These are phyloP conservation scores for Nipponia nippon DNA, from an alignment of 2,113 vertebrate genomes.

Conservation along the genomic window DNA sequence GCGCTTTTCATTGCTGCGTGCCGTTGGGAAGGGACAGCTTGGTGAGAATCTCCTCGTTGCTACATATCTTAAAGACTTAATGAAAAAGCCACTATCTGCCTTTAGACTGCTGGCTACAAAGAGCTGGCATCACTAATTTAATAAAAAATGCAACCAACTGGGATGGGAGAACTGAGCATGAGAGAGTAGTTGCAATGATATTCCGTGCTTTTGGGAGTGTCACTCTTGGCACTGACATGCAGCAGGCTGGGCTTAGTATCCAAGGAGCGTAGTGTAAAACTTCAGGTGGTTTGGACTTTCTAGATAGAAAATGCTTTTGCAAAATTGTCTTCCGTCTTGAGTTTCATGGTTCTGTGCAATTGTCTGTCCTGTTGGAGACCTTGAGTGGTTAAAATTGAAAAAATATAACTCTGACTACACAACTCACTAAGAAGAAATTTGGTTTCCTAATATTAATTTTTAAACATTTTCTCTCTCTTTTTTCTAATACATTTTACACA, in stretches of 20 bases:
- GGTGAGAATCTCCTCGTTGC: not conserved
- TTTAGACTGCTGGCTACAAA: not conserved
- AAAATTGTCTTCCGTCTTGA: not conserved
- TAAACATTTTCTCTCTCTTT: not conserved
- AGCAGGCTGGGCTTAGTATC: not conserved
- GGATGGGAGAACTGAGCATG: not conserved
- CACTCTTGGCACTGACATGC: accelerated
- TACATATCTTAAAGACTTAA: not conserved
- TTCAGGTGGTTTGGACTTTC: not conserved
- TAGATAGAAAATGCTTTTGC: not conserved
- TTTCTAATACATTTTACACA: conserved; percentile 73
- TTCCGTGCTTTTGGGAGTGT: not conserved
- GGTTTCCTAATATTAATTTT: not conserved
- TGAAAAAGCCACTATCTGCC: not conserved
- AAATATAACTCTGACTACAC: conserved; percentile 74
- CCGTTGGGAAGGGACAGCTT: not conserved
- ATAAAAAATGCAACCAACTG: not conserved
- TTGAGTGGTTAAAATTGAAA: conserved; percentile 69
- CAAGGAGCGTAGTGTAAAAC: not conserved
- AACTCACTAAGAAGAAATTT: not conserved
- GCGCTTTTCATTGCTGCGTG: not conserved
- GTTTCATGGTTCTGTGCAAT: not conserved
- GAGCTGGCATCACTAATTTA: not conserved
- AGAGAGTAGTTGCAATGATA: not conserved
- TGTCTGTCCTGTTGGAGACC: not conserved